A percentile compares a stretch with the other conserved stretches of the same genome.
phyloP scores from a whole-genome alignment of 2,888 invertebrate genomes.

The Phania funesta region DNA sequence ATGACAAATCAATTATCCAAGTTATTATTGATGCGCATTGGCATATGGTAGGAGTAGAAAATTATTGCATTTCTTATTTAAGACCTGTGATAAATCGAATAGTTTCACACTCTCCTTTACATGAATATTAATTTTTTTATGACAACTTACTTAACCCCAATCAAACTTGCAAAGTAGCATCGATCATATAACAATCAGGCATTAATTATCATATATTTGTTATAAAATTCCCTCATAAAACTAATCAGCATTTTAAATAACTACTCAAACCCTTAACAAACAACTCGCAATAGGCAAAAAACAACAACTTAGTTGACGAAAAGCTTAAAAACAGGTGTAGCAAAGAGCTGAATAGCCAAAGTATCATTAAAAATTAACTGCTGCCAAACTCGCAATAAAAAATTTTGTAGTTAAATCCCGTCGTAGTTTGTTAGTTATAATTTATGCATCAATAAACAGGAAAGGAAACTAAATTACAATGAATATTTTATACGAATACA shows the following conservation, averaged over 20 bases:
- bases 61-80: too few species aligned
- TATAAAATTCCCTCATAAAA: constrained; percentile 25
- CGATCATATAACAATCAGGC: not conserved
- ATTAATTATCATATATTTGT: not conserved
- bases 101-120: too few species aligned
- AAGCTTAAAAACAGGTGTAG: constrained; percentile 38
- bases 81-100: too few species aligned
- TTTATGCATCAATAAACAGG: constrained; percentile 58
- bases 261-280: not conserved
- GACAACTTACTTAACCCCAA: too few species aligned
- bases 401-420: constrained; percentile 33
- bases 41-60: too few species aligned
- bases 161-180: too few species aligned
- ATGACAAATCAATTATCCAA: too few species aligned
- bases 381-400: constrained; percentile 39
- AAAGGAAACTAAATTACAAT: constrained; percentile 46
- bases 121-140: too few species aligned
- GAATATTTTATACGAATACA: constrained; percentile 54
- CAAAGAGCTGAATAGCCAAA: not conserved
- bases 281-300: not conserved
- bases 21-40: too few species aligned
- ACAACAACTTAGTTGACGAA: not conserved
- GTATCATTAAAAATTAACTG: constrained; percentile 39
- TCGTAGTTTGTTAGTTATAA: constrained; percentile 27
- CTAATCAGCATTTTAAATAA: constrained; percentile 26